Percentiles rank a stretch among this genome's conserved stretches.
Evolutionary conservation across 1,140 invertebrate species (phyloP).

Genomic region (Leptinotarsa lineolata): DNA sequence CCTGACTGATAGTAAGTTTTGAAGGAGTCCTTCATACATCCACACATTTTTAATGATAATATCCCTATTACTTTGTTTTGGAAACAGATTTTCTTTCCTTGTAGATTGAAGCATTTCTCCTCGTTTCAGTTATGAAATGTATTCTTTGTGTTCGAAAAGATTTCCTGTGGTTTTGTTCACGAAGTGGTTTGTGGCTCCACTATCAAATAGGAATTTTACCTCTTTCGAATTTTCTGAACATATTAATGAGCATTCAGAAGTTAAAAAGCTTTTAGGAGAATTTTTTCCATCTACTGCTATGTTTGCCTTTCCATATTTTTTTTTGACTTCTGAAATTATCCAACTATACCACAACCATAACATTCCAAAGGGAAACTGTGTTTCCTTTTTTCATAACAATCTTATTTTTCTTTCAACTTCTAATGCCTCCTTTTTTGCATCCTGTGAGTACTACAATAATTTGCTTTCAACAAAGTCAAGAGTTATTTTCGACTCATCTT

Average conservation of each 20-base stretch:
- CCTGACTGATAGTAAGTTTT: conserved; percentile 25
- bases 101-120: not conserved
- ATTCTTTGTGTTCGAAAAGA: not conserved
- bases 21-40: conserved; percentile 3
- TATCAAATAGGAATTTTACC: conserved; percentile 12
- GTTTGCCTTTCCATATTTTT: not conserved
- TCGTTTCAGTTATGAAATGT: not conserved
- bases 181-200: conserved; percentile 5
- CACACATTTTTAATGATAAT: conserved; percentile 16
- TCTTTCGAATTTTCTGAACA: not conserved
- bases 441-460: not conserved
- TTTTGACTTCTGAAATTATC: not conserved
- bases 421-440: not conserved
- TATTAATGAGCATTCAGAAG: too few relatives aligned
- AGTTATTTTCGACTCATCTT: not conserved
- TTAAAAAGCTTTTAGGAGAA: too few relatives aligned
- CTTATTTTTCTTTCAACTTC: not conserved
- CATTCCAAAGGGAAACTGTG: conserved; percentile 8
- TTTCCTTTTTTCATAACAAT: too few relatives aligned
- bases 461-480: conserved; percentile 8
- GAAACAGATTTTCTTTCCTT: not conserved
- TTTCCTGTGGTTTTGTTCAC: not conserved
- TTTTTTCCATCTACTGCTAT: not conserved
- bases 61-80: not conserved
- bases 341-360: not conserved